Percentiles rank a stretch among this genome's conserved stretches.
phyloP scores from a whole-genome alignment of 2,113 vertebrate genomes.

The Myocastor coypus region DNA sequence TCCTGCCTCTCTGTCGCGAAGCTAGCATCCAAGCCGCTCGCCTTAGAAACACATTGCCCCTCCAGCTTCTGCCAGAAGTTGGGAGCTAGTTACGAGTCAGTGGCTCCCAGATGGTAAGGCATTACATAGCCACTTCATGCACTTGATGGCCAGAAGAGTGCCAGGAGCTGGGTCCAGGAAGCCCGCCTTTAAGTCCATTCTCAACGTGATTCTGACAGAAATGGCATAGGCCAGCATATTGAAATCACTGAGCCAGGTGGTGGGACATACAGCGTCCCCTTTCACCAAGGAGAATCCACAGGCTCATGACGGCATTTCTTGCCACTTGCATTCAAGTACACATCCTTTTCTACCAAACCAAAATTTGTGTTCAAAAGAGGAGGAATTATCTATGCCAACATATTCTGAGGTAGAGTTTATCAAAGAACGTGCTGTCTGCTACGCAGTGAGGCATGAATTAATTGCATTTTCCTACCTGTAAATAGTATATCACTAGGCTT shows the following conservation, averaged over 20 bases:
- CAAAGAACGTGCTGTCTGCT: background rate
- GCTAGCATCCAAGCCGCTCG: accelerated
- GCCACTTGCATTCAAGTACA: background rate
- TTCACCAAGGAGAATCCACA: accelerated
- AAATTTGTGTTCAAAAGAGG: background rate
- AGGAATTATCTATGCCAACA: background rate
- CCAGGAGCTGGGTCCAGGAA: background rate
- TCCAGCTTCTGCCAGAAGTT: background rate
- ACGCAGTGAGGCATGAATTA: too few species aligned
- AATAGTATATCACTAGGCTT: background rate
- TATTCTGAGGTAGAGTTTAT: background rate
- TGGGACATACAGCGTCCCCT: accelerated
- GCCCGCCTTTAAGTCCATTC: too few species aligned
- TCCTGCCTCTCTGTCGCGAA: background rate
- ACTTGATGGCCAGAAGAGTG: background rate
- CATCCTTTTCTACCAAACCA: background rate
- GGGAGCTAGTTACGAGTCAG: background rate
- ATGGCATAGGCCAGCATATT: accelerated
- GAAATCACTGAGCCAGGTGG: background rate
- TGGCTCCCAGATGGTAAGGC: too few species aligned
- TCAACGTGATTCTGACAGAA: background rate
- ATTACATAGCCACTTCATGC: accelerated
- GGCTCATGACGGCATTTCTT: accelerated
- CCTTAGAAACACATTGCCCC: background rate
- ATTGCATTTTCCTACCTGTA: background rate